Evolutionary conservation across 92 coral and sea anemone genomes (phyloP).

Genomic region (Phenganax subtilis): DNA sequence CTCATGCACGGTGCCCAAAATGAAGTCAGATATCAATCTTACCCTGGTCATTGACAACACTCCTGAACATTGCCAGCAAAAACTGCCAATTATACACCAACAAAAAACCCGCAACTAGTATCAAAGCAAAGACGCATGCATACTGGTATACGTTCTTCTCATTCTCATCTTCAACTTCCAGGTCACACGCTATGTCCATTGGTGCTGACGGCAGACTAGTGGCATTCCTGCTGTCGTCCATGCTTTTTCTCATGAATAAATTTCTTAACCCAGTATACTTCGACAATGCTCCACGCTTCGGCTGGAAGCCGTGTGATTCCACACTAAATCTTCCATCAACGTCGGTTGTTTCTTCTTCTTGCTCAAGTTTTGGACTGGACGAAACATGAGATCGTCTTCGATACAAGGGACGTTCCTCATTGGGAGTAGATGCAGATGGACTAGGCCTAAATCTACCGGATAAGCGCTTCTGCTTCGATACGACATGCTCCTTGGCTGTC

Average conservation of each 20-base stretch:
- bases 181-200: conserved; percentile 6
- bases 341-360: conserved; percentile 22
- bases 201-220: background rate
- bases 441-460: conserved; percentile 44
- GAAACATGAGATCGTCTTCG: background rate
- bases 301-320: conserved; percentile 6
- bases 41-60: background rate
- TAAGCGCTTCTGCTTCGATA: conserved; percentile 43
- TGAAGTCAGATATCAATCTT: conserved; percentile 3
- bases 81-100: conserved; percentile 13
- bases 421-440: background rate
- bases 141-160: background rate
- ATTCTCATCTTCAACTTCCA: conserved; percentile 29
- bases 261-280: conserved; percentile 20
- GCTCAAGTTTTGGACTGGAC: conserved; percentile 2
- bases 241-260: conserved; percentile 38
- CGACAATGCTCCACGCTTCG: conserved; percentile 12
- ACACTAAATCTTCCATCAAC: conserved; percentile 7
- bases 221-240: conserved; percentile 13
- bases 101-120: conserved; percentile 4
- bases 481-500: conserved; percentile 44
- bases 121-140: conserved; percentile 8
- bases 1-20: no score
- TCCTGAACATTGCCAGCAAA: conserved; percentile 8
- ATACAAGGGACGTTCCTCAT: conserved; percentile 29